Evolutionary conservation across 2,888 invertebrate genomes (phyloP), one percentile per base, ranked within the genome.

Genomic region (Megastigmus dorsalis): DNA sequence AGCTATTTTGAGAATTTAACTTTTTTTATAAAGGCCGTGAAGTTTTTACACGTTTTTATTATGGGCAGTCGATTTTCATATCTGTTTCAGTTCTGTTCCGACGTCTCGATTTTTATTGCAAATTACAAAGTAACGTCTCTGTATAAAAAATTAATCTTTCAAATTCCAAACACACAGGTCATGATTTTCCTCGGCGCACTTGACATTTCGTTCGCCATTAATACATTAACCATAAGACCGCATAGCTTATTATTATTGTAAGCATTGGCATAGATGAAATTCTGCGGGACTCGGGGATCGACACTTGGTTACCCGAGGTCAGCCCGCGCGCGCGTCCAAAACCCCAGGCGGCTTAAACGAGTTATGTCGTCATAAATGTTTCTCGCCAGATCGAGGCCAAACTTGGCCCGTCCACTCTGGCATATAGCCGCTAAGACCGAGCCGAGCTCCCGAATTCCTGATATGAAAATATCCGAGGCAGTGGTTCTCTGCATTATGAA

Each of bases 291-390:
- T 43, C 36, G 41, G 48, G 68, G n/a, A n/a, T n/a, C n/a, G n/a
- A 59, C 68, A 68, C 50, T 59, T 68, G 68, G 48, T 38, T 26
- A 3, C 20, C 26, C 41, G 66, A 41, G 66, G 66, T 66, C 66
- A 54, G 54, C 15, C n/a, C n/a, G n/a, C n/a, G n/a, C 30, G 20
- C n/a, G 41, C 62, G 43, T 48, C 13, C 57, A 13, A 60, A n/a
- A 52, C 66, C 66, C 52, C 60, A 28, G 75, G 55, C n/a, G 66
- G 55, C 76, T 81, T 79, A 81, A 82, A 78, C 81, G 80, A 81
- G 80, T 81, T 82, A 82, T 78, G 79, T 63, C 78, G 77, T 79
- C 80, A 80, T 82, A 82, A 81, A 82, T 81, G 81, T 81, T 82
- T 81, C 77, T 77, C 77, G 52, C 72, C 77, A 48, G 60, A 67